These are phyloP conservation scores for Pachycephala philippinensis DNA, from an alignment of 2,113 vertebrate genomes.

Conservation along the genomic window DNA sequence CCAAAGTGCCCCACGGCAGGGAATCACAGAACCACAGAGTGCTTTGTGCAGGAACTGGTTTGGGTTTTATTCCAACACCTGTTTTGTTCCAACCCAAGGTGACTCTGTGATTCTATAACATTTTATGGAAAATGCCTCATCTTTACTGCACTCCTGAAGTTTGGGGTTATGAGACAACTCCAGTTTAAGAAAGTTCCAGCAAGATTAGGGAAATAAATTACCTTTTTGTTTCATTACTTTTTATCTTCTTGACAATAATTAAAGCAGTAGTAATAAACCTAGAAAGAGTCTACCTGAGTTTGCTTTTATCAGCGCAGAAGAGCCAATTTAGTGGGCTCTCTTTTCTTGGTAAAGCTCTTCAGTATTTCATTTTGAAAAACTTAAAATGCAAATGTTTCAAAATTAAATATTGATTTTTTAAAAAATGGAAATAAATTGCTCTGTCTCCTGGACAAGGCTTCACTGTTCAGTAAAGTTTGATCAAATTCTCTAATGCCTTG, in stretches of 20 bases:
- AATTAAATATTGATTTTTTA: not conserved
- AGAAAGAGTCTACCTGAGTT: not conserved
- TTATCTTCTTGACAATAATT: not conserved
- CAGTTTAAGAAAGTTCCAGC: not conserved
- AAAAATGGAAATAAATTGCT: not conserved
- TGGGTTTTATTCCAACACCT: not conserved
- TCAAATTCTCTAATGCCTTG: not conserved
- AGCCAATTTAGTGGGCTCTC: not conserved
- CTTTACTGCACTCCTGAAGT: not conserved
- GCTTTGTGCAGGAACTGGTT: not conserved
- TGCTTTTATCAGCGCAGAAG: not conserved
- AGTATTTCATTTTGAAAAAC: not conserved
- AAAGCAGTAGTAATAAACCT: not conserved
- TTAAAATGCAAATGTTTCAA: not conserved
- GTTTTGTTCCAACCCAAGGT: not conserved
- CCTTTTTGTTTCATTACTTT: not conserved
- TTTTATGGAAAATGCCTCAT: not conserved
- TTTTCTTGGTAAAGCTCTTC: not conserved
- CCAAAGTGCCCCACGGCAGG: accelerated
- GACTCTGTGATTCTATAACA: not conserved
- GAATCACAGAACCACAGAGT: not conserved
- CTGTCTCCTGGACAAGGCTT: not conserved
- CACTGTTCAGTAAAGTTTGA: not conserved
- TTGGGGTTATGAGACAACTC: not conserved
- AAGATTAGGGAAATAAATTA: not conserved